Percentiles rank a stretch among this genome's conserved stretches.
phyloP scores from a whole-genome alignment of 2,797 vertebrate species.

The Hypotaenidia philippensis region DNA sequence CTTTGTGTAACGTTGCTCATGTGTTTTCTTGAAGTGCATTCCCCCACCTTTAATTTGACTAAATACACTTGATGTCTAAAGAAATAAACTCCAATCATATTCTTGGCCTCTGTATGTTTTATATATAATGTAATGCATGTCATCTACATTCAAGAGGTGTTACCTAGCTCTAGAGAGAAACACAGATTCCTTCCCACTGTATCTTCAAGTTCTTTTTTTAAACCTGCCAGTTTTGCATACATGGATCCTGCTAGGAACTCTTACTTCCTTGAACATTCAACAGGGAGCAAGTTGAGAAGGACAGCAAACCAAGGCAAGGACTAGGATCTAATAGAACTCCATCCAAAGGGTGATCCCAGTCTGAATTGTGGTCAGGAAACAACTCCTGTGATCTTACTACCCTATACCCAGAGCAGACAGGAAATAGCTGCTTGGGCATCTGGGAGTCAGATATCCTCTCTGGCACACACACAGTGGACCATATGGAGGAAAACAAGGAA shows the following conservation, averaged over 20 bases:
- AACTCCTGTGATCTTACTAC: background rate
- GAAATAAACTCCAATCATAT: conserved; percentile 28
- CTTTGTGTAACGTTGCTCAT: background rate
- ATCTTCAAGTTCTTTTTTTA: background rate
- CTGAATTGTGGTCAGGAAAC: background rate
- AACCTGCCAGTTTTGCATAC: background rate
- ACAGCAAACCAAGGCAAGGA: background rate
- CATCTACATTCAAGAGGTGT: background rate
- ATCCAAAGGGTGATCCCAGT: background rate
- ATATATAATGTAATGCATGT: background rate
- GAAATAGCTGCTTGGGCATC: background rate
- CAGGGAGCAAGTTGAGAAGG: background rate
- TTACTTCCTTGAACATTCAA: background rate
- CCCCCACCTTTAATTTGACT: background rate
- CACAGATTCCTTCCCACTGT: background rate
- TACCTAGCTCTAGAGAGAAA: background rate
- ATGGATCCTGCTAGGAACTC: background rate
- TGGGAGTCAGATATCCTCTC: background rate
- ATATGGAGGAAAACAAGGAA: background rate
- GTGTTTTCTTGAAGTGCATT: background rate
- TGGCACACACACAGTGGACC: background rate
- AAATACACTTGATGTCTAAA: conserved; percentile 15
- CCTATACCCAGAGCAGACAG: background rate
- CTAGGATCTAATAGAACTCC: background rate
- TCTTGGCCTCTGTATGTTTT: background rate